These are phyloP conservation scores for Uropsilus gracilis DNA, from an alignment of 2,113 vertebrate species.

Conservation along the genomic window DNA sequence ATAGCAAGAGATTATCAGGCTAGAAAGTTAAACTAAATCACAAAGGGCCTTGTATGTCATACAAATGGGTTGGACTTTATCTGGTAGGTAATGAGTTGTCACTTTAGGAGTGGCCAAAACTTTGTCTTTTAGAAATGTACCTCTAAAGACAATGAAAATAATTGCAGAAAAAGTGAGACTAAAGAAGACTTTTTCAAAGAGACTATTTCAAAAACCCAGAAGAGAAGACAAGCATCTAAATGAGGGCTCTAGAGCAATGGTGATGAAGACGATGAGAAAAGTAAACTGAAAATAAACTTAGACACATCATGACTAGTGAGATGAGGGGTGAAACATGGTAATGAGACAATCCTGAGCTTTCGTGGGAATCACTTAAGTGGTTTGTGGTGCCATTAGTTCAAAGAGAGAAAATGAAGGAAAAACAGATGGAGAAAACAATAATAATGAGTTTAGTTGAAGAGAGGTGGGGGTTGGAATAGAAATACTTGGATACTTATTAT, in stretches of 20 bases:
- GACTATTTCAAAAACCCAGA: background rate
- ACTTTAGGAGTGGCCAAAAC: background rate
- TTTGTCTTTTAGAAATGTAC: conserved; percentile 39
- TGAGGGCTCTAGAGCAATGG: background rate
- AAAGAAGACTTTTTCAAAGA: background rate
- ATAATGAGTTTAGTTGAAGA: conserved; percentile 24
- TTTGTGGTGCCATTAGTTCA: background rate
- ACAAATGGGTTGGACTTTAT: conserved; percentile 20
- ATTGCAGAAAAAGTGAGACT: background rate
- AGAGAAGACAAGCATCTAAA: background rate
- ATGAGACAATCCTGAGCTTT: background rate
- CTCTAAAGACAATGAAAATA: background rate
- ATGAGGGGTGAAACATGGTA: background rate
- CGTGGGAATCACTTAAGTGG: background rate
- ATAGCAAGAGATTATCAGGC: background rate
- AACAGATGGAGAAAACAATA: background rate
- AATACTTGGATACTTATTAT: background rate
- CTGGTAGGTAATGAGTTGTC: background rate
- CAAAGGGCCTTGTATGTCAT: background rate
- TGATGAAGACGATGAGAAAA: background rate
- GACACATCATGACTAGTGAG: background rate
- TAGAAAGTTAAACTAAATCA: conserved; percentile 25
- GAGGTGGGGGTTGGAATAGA: background rate
- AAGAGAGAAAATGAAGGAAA: background rate
- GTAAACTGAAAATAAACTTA: background rate